A percentile compares a stretch with the other conserved stretches of the same genome.
phyloP scores from a whole-genome alignment of 2,113 vertebrate genomes.

The Mirounga angustirostris region DNA sequence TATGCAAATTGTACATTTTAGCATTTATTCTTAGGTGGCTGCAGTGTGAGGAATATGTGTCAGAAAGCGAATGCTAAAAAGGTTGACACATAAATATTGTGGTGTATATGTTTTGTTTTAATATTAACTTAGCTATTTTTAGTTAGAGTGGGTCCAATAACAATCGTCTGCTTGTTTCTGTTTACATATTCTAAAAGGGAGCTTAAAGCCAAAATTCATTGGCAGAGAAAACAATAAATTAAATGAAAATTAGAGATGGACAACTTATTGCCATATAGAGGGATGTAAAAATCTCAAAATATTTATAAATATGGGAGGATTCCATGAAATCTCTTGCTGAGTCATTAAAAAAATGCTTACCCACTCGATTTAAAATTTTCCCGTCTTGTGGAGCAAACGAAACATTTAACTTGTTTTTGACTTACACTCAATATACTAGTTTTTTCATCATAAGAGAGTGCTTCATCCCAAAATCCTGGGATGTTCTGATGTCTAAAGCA shows the following conservation, averaged over 20 bases:
- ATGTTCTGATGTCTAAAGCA: not conserved
- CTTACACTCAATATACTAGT: slow-evolving; percentile 2
- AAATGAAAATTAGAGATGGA: slow-evolving; percentile 45
- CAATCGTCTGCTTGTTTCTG: slow-evolving; percentile 68
- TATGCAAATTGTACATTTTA: not conserved
- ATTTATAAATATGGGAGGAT: not conserved
- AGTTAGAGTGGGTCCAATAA: slow-evolving; percentile 59
- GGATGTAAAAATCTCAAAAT: slow-evolving; percentile 8
- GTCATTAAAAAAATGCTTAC: not conserved
- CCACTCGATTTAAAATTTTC: slow-evolving; percentile 43
- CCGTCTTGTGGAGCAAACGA: not conserved
- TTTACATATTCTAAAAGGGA: slow-evolving; percentile 65
- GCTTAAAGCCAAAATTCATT: slow-evolving; percentile 68
- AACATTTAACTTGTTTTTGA: slow-evolving; percentile 51
- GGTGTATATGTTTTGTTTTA: not conserved
- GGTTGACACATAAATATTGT: slow-evolving; percentile 57
- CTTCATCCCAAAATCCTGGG: not conserved
- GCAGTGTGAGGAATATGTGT: slow-evolving; percentile 31
- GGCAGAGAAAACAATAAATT: slow-evolving; percentile 59
- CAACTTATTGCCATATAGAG: slow-evolving; percentile 4
- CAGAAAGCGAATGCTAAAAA: not conserved
- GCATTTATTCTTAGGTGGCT: not conserved
- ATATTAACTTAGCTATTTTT: slow-evolving; percentile 60
- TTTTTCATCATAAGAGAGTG: slow-evolving; percentile 8
- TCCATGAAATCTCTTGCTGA: not conserved